phyloP scores from a whole-genome alignment of 1,140 invertebrate species.

The Scaptomyza hsui region DNA sequence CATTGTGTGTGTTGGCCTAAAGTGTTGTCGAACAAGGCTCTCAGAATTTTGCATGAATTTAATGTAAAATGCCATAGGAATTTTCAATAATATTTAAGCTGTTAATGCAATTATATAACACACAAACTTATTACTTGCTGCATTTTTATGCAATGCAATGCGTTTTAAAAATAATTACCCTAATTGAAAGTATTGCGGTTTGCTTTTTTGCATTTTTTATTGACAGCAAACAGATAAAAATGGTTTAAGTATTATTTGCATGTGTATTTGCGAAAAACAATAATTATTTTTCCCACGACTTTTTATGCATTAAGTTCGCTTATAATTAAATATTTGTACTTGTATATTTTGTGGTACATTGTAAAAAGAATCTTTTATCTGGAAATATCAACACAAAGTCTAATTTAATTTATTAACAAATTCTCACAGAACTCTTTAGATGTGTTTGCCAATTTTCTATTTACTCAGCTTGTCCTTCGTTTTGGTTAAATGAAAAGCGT shows the following conservation, averaged over 20 bases:
- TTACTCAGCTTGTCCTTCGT: constrained; percentile 11
- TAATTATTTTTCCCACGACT: constrained; percentile 17
- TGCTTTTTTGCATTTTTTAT: constrained; percentile 30
- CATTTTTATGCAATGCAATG: constrained; percentile 19
- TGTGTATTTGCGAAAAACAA: constrained; percentile 39
- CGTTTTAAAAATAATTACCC: constrained; percentile 31
- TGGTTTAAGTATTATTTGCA: constrained; percentile 39
- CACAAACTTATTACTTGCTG: constrained; percentile 2
- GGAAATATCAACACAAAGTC: background rate
- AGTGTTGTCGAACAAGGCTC: constrained; percentile 12
- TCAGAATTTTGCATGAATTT: constrained; percentile 3
- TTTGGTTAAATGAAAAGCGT: constrained; percentile 56
- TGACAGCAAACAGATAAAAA: constrained; percentile 4
- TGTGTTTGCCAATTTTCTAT: constrained; percentile 19
- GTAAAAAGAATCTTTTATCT: background rate
- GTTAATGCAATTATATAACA: constrained; percentile 11
- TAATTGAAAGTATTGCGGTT: constrained; percentile 50
- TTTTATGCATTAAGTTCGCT: constrained; percentile 1
- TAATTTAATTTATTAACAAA: constrained; percentile 13
- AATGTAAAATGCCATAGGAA: background rate
- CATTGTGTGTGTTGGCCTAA: background rate
- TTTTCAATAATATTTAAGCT: background rate
- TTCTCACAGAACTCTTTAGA: background rate
- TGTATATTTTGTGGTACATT: background rate
- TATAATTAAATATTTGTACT: constrained; percentile 10